phyloP scores from a whole-genome alignment of 1,140 invertebrate genomes.

The Drosophila bocqueti region DNA sequence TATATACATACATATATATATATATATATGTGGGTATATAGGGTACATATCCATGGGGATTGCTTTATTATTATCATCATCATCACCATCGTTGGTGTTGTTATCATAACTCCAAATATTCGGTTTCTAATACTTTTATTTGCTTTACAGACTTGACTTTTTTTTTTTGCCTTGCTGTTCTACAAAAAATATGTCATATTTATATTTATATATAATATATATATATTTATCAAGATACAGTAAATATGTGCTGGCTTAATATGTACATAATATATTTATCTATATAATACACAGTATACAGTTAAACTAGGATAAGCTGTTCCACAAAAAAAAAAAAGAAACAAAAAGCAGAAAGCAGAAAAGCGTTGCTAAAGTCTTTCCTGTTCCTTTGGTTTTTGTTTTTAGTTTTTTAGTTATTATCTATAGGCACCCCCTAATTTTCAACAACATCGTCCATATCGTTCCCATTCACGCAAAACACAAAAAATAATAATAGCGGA shows the following conservation, averaged over 20 bases:
- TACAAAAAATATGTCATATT: slow-evolving; percentile 14
- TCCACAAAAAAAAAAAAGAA: slow-evolving; percentile 23
- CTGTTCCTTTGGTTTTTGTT: background rate
- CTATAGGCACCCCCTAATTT: slow-evolving; percentile 44
- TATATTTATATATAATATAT: background rate
- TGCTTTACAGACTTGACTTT: slow-evolving; percentile 26
- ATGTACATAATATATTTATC: slow-evolving; percentile 56
- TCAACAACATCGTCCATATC: slow-evolving; percentile 34
- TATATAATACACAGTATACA: slow-evolving; percentile 49
- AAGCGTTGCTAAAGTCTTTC: background rate
- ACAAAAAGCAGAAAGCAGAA: background rate
- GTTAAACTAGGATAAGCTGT: slow-evolving; percentile 66
- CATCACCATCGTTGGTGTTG: background rate
- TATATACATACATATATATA: no score
- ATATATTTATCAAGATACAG: slow-evolving; percentile 15
- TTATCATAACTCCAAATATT: slow-evolving; percentile 31
- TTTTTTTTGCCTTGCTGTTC: background rate
- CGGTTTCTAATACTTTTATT: slow-evolving; percentile 47
- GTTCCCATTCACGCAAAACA: slow-evolving; percentile 30
- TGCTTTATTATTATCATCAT: slow-evolving; percentile 35
- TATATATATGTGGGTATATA: background rate
- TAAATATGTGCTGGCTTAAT: slow-evolving; percentile 35
- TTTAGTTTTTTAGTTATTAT: slow-evolving; percentile 28
- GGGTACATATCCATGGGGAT: slow-evolving; percentile 40
- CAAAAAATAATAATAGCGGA: slow-evolving; percentile 14